These are phyloP conservation scores for Ectemnius cavifrons DNA, from an alignment of 2,888 invertebrate species.

Conservation along the genomic window DNA sequence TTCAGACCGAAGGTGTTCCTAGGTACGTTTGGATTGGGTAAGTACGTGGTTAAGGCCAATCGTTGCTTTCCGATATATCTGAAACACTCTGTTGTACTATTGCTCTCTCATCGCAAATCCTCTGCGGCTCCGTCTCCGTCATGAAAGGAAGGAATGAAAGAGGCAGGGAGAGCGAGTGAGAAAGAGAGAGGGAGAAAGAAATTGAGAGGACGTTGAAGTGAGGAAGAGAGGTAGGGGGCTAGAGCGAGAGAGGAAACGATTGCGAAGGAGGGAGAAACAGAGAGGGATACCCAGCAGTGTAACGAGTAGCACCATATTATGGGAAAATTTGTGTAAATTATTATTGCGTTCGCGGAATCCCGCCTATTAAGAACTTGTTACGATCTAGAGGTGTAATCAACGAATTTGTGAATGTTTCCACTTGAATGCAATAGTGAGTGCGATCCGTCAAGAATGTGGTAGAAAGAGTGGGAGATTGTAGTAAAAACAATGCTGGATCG, in stretches of 20 bases:
- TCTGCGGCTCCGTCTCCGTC: slow-evolving; percentile 26
- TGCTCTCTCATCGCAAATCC: slow-evolving; percentile 41
- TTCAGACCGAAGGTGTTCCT: slow-evolving; percentile 7
- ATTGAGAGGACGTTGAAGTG: slow-evolving; percentile 1
- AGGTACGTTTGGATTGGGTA: slow-evolving; percentile 29
- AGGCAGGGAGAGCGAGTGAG: slow-evolving; percentile 11
- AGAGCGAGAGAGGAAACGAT: slow-evolving; percentile 9
- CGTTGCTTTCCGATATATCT: slow-evolving; percentile 23
- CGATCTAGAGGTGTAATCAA: slow-evolving; percentile 45
- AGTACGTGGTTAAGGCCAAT: slow-evolving; percentile 30
- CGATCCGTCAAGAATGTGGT: slow-evolving; percentile 54
- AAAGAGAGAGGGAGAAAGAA: slow-evolving; percentile 20
- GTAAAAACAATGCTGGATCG: slow-evolving; percentile 62
- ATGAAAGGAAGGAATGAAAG: slow-evolving; percentile 12
- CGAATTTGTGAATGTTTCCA: slow-evolving; percentile 43
- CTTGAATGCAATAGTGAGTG: slow-evolving; percentile 52
- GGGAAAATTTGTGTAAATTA: slow-evolving; percentile 43
- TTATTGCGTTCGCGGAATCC: slow-evolving; percentile 43
- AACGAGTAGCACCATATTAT: slow-evolving; percentile 38
- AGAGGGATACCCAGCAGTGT: slow-evolving; percentile 39
- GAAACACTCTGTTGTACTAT: slow-evolving; percentile 34
- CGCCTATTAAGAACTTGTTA: slow-evolving; percentile 29
- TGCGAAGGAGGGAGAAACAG: slow-evolving; percentile 14
- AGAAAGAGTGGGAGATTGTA: slow-evolving; percentile 55
- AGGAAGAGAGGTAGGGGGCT: slow-evolving; percentile 18